Base-by-base conservation (phyloP, 1,140 invertebrate species). In the Aphaenogaster ashmeadi region DNA sequence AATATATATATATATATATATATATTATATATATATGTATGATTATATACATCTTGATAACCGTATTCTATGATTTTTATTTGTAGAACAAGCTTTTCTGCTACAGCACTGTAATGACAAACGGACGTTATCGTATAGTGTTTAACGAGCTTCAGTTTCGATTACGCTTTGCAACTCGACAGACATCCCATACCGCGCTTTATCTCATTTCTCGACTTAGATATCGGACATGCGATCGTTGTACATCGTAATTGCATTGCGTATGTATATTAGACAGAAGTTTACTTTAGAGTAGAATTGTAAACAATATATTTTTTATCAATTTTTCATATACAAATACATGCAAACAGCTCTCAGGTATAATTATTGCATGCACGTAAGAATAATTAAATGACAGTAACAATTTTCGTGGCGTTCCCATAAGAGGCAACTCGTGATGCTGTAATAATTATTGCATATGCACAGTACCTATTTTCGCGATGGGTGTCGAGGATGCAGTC, bases 101-200 rank as follows among this genome's bases (percentile, higher is more conserved):
- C 11, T 66, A 88, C 88, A 83, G 79, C 79, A 88, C 88, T 88
- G 88, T 15, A 69, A 58, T n/a, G 15, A 21, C n/a, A 58, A 21
- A 74, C 41, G 36, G 60, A 62, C 33, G 7, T 69, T 33, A 50
- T 75, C 38, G 60, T 58, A 9, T 21, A 66, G 52, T 38, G 58
- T 62, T 72, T 56, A 54, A 15, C 36, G 41, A 80, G 75, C 56
- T 47, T 89, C 83, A 90, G 87, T 90, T 90, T 90, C 58, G 52
- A 81, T 60, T 41, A 36, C 38, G 60, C 80, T 84, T 84, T 21
- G 69, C 69, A 75, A 50, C 69, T 79, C 50, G 13, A 72, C 60
- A 89, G 50, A 67, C 38, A 44, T 78, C 67, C 38, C 15, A 41
- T 77, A 58, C 52, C 27, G 27, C 58, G 41, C 54, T 52, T 78